Percentiles rank a stretch among this genome's conserved stretches.
phyloP scores from a whole-genome alignment of 1,140 invertebrate genomes.

The Drosophila nikananu region DNA sequence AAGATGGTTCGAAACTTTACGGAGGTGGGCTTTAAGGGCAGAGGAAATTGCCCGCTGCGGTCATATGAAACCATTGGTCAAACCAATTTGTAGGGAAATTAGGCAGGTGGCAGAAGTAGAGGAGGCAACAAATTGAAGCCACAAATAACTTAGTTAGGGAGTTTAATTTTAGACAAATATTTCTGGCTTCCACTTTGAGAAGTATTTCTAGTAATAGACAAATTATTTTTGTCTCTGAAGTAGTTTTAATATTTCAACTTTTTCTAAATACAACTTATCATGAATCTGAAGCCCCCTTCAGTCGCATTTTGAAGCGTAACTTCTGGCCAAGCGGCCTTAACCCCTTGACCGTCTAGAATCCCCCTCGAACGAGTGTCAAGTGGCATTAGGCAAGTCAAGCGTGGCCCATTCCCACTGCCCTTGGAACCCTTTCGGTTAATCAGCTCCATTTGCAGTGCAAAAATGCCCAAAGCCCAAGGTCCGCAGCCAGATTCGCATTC shows the following conservation, averaged over 20 bases:
- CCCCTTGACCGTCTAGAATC: not conserved
- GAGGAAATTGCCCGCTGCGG: constrained; percentile 26
- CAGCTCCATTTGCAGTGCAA: constrained; percentile 30
- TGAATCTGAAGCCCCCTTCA: not conserved
- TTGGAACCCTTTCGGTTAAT: constrained; percentile 45
- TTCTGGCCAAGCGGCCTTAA: not conserved
- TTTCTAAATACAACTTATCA: not conserved
- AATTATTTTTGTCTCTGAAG: not conserved
- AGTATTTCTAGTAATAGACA: not conserved
- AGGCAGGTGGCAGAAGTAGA: not conserved
- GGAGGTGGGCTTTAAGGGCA: constrained; percentile 3
- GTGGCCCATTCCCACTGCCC: constrained; percentile 13
- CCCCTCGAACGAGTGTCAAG: constrained; percentile 52
- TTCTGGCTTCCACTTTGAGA: not conserved
- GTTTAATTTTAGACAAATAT: not conserved
- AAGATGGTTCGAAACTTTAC: constrained; percentile 3
- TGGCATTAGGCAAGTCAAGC: constrained; percentile 65
- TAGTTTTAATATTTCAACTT: not conserved
- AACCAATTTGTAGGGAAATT: constrained; percentile 33
- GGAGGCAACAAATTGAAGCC: not conserved
- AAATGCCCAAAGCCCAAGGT: constrained; percentile 48
- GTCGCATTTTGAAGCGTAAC: not conserved
- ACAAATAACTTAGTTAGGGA: not conserved
- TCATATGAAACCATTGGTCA: constrained; percentile 1
- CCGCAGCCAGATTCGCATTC: constrained; percentile 25